Evolutionary conservation across 2,113 vertebrate genomes (phyloP), one percentile per base, ranked within the genome.

Genomic region (Neogale vison): DNA sequence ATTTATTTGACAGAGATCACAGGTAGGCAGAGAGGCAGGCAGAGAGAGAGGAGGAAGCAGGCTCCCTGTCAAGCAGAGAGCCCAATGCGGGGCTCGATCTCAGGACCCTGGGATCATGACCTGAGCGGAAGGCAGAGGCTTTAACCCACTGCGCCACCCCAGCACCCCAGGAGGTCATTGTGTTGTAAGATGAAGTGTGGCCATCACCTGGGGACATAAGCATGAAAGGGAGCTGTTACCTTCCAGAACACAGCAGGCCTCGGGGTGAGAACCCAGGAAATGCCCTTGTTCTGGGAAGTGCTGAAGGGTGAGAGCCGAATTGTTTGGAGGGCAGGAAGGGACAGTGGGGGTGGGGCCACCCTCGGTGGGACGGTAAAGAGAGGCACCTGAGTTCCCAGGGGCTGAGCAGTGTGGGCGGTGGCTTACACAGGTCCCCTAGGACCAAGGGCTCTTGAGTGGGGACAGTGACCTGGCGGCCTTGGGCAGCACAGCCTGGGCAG

Each of bases 121-220:
- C 42, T 42, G 42, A 42, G 42, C 42, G 1, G 42, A 42, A 42
- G 42, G 42, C 42, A 42, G 42, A 42, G 42, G 42, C 42, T 42
- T n/a, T 5, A 42, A 42, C 42, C 42, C 42, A 42, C 42, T 42
- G 42, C 4, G 42, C 42, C 42, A 42, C 42, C 39, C 42, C 42
- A 5, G 42, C 42, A 5, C 42, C 42, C 42, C 42, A 29, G n/a
- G 31, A 17, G 17, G 7, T 15, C 20, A 0, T 21, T 0, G 0
- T 1, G 13, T 7, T 17, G 2, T 65, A 3, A 20, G 17, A 10
- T 2, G 39, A 69, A 0, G 7, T 3, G 45, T 14, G 55, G 14
- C 59, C 7, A 0, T 69, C 39, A 61, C 55, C 14, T 7, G 1
- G 0, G 34, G 39, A 10, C 7, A 4, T 17, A 18, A 1, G 34